Evolutionary conservation across 2,113 vertebrate genomes (phyloP).

Genomic region (Heterochromis multidens): DNA sequence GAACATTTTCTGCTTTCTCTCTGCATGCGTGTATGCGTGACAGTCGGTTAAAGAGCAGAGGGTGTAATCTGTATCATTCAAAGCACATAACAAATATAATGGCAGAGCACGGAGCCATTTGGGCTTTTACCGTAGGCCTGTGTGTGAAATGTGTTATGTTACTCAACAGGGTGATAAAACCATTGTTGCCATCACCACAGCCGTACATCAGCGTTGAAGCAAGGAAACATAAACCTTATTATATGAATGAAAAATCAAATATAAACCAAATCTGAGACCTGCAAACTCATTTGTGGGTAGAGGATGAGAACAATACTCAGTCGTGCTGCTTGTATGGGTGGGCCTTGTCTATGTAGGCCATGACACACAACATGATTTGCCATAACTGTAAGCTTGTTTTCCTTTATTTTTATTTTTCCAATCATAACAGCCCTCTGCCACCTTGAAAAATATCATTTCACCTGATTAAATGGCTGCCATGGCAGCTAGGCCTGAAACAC

Average conservation of each 20-base stretch:
- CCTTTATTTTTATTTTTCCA: background rate
- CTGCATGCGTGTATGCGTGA: constrained; percentile 27
- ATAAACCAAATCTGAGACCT: background rate
- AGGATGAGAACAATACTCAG: constrained; percentile 15
- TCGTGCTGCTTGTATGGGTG: constrained; percentile 49
- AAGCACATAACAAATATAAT: constrained; percentile 29
- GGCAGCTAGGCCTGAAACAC: constrained; percentile 52
- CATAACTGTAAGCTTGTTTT: constrained; percentile 21
- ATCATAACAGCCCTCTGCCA: constrained; percentile 31
- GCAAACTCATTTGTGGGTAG: background rate
- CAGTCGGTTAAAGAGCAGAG: constrained; percentile 20
- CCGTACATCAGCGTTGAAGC: background rate
- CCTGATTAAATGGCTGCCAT: constrained; percentile 51
- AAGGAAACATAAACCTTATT: background rate
- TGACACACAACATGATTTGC: constrained; percentile 33
- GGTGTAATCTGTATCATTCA: constrained; percentile 44
- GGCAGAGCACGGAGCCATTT: constrained; percentile 52
- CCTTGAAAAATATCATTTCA: constrained; percentile 52
- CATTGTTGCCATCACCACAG: background rate
- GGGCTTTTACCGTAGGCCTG: constrained; percentile 5
- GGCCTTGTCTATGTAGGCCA: constrained; percentile 67
- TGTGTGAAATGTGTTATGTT: constrained; percentile 10
- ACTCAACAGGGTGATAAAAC: constrained; percentile 13
- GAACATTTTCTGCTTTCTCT: constrained; percentile 52
- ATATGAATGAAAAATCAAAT: background rate